Evolutionary conservation across 2,888 invertebrate species (phyloP).

Genomic region (Eupithecia subfuscata): DNA sequence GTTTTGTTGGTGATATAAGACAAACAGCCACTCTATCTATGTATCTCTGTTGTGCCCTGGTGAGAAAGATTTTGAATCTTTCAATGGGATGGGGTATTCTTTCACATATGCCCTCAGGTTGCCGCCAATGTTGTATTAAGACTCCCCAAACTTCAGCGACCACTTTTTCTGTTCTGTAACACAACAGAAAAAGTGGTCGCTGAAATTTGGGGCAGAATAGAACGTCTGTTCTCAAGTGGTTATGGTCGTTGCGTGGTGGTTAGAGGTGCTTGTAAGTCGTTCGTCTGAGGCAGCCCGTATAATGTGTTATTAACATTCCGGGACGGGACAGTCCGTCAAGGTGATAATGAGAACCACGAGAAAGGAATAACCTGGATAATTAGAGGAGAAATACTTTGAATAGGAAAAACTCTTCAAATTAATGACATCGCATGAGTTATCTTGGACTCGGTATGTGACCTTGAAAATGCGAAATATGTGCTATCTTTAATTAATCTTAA

Average conservation of each 20-base stretch:
- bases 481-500: not conserved
- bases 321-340: constrained; percentile 20
- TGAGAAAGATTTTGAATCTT: not conserved
- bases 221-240: not conserved
- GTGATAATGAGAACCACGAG: constrained; percentile 16
- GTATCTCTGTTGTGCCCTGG: not conserved
- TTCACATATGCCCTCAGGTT: not conserved
- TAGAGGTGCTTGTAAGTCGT: not conserved
- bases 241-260: not conserved
- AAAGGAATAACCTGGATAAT: constrained; percentile 6
- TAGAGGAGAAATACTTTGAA: constrained; percentile 1
- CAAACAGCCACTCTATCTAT: too few species aligned
- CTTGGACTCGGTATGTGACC: not conserved
- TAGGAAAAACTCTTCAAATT: not conserved
- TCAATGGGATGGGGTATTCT: not conserved
- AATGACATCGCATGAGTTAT: not conserved
- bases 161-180: not conserved
- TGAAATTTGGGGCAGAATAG: too few species aligned
- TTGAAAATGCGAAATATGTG: not conserved
- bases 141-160: not conserved
- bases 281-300: not conserved
- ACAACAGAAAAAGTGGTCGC: too few species aligned
- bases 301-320: constrained; percentile 6
- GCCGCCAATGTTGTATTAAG: not conserved
- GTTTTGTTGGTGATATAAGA: not conserved